Conservation (phyloP, 2,797 vertebrate genomes). For the Pithecia hirsuta region DNA sequence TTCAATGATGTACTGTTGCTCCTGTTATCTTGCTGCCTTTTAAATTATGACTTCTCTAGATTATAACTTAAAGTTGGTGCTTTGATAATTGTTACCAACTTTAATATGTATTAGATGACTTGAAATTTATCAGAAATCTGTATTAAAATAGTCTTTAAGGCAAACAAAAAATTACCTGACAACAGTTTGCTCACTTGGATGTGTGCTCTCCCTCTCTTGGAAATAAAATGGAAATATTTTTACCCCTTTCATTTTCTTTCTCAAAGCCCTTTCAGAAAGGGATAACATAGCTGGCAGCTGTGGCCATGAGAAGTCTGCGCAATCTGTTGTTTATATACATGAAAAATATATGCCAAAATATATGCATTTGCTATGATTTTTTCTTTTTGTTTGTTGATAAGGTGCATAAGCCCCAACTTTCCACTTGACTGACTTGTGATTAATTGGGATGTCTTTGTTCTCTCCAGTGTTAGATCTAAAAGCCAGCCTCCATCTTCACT, state of each 20-base stretch:
- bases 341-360: constrained; percentile 35
- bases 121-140: constrained; percentile 31
- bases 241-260: constrained; percentile 45
- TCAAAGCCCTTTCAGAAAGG: not conserved
- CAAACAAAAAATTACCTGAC: constrained; percentile 4
- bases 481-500: not conserved
- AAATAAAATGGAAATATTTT: constrained; percentile 31
- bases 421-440: not conserved
- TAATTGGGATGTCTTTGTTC: constrained; percentile 66
- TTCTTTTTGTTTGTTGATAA: constrained; percentile 4
- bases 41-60: not conserved
- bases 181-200: not conserved
- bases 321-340: not conserved
- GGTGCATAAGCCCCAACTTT: not conserved
- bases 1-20: not conserved
- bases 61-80: not conserved
- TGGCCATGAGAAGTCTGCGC: not conserved
- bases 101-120: constrained; percentile 25
- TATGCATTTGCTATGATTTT: not conserved
- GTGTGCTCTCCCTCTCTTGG: not conserved
- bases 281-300: constrained; percentile 15
- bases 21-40: not conserved
- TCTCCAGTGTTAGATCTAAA: constrained; percentile 9
- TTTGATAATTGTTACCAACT: not conserved
- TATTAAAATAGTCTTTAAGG: constrained; percentile 28